These are phyloP conservation scores for Drosophila asahinai DNA, from an alignment of 1,140 invertebrate species.

Conservation along the genomic window DNA sequence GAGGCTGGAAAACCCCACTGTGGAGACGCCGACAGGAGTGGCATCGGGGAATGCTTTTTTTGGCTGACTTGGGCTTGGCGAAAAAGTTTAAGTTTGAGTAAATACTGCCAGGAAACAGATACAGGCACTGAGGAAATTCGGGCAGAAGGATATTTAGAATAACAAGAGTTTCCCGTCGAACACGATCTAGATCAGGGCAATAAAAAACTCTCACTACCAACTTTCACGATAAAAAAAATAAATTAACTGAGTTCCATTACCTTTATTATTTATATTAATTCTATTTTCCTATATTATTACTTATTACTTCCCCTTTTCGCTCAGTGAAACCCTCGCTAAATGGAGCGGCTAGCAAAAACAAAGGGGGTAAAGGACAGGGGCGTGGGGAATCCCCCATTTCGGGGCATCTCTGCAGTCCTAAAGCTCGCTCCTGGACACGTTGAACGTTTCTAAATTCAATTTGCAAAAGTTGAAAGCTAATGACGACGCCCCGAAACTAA, in stretches of 20 bases:
- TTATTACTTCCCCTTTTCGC: background rate
- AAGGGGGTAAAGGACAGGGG: background rate
- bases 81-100: constrained; percentile 61
- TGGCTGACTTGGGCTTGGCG: constrained; percentile 15
- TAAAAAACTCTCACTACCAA: too few species aligned
- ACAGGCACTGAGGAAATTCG: constrained; percentile 5
- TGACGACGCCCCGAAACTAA: constrained; percentile 60
- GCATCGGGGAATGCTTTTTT: constrained; percentile 21
- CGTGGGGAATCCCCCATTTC: constrained; percentile 3
- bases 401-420: background rate
- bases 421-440: constrained; percentile 29
- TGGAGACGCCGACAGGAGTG: constrained; percentile 8
- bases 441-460: constrained; percentile 72
- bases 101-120: constrained; percentile 41
- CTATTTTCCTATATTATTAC: too few species aligned
- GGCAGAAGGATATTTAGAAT: too few species aligned
- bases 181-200: too few species aligned
- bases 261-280: too few species aligned
- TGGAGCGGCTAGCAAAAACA: background rate
- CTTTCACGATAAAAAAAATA: too few species aligned
- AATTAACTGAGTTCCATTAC: too few species aligned
- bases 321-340: background rate
- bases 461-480: constrained; percentile 75
- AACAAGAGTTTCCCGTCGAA: too few species aligned
- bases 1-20: background rate